phyloP scores from a whole-genome alignment of 2,113 vertebrate species.

The Bombycilla garrulus region DNA sequence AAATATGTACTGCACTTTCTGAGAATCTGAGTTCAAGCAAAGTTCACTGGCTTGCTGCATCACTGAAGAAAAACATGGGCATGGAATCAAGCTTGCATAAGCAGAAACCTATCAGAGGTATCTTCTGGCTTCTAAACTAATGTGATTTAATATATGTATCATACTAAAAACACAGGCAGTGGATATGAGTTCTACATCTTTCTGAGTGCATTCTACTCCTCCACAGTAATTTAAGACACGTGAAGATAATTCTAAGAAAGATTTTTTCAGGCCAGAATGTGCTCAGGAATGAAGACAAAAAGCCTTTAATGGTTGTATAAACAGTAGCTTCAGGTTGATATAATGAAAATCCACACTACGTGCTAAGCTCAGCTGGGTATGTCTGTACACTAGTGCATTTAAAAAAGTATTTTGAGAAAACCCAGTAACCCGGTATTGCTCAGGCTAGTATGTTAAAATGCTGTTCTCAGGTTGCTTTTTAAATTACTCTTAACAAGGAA shows the following conservation, averaged over 20 bases:
- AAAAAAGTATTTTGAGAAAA: background rate
- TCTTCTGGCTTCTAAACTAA: conserved; percentile 25
- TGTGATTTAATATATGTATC: background rate
- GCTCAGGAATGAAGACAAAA: background rate
- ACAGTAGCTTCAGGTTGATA: background rate
- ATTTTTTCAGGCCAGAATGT: background rate
- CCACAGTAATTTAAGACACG: conserved; percentile 38
- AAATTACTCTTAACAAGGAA: background rate
- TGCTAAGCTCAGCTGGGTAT: background rate
- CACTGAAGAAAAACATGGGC: background rate
- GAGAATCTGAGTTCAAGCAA: conserved; percentile 64
- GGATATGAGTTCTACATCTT: background rate
- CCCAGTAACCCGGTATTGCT: background rate
- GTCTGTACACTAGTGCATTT: background rate
- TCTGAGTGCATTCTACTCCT: background rate
- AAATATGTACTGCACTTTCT: conserved; percentile 31
- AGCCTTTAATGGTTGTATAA: background rate
- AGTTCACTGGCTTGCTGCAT: conserved; percentile 62
- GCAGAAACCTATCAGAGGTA: conserved; percentile 11
- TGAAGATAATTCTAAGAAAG: background rate
- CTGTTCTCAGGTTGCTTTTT: background rate
- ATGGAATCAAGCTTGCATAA: conserved; percentile 19
- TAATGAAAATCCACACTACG: background rate
- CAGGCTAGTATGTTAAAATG: background rate
- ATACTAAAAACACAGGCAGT: background rate